Evolutionary conservation across 2,888 invertebrate genomes (phyloP), one percentile per base, ranked within the genome.

Genomic region (Rhopalosiphum nymphaeae): DNA sequence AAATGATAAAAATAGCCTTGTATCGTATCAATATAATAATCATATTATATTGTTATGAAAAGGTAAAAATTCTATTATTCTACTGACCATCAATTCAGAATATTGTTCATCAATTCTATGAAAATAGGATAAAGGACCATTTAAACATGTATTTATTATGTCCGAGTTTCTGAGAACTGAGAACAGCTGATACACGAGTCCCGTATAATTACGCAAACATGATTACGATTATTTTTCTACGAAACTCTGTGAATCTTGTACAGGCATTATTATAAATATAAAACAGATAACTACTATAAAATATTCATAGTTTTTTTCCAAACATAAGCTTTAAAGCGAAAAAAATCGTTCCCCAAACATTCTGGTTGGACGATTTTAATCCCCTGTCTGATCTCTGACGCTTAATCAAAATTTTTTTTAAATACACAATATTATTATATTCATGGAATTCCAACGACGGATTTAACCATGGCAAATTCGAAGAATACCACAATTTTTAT

Each of bases 331-430:
- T 49, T 9, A 36, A 87, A 53, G 88, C 11, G 26, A 91, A 85
- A 46, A 91, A 42, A 44, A 85, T 53, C 56, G 10, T 36, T 42
- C 36, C 29, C 91, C 29, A 56, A 91, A 84, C 57, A n/a, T 91
- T 91, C 25, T 42, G 91, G 91, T 86, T 86, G 85, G 91, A 57
- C 86, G 91, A 46, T 86, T n/a, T 46, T 86, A 91, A 91, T 91
- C 91, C 78, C 9, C 36, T 57, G 57, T n/a, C 44, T 91, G 56
- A 42, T 29, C 91, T 21, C 53, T 56, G 42, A 57, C 57, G 85
- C 26, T 29, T 46, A 86, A 91, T 91, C 85, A 57, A 11, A 11
- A 46, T 57, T 91, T 91, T 49, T 91, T 91, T 42, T 13, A 25
- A n/a, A 46, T 67, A 67, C 7, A 78, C 78, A 7, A 78, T 89